Conservation (phyloP, 2,113 vertebrate genomes). For the Nansenia antarctica region DNA sequence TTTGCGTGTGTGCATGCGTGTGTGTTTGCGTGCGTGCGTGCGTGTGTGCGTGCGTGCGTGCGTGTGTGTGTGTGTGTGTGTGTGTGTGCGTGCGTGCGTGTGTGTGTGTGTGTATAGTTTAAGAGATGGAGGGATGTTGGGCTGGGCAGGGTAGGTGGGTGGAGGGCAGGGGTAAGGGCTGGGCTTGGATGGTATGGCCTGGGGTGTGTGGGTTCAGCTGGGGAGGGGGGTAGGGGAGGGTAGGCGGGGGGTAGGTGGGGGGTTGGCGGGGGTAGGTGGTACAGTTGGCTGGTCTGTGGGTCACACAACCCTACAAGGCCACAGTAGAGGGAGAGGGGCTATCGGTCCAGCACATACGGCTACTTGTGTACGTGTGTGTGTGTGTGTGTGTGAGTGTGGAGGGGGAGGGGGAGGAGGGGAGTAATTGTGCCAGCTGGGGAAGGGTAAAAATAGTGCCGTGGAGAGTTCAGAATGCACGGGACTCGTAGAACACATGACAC, state of each 20-base stretch:
- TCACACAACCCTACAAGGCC: constrained; percentile 72
- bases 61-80: no score
- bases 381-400: constrained; percentile 39
- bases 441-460: constrained; percentile 67
- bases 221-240: constrained; percentile 32
- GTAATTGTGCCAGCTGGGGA: constrained; percentile 59
- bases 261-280: constrained; percentile 60
- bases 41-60: no score
- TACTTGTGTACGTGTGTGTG: constrained; percentile 38
- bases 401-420: constrained; percentile 9
- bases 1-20: no score
- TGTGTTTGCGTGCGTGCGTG: no score
- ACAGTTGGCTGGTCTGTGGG: constrained; percentile 55
- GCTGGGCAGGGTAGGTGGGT: no score
- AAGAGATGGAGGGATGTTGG: no score
- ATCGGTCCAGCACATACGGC: constrained; percentile 45
- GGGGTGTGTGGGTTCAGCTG: background rate
- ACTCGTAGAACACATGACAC: constrained; percentile 60
- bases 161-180: no score
- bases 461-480: constrained; percentile 60
- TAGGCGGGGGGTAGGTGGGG: constrained; percentile 46
- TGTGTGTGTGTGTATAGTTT: no score
- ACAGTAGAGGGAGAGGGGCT: constrained; percentile 57
- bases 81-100: no score
- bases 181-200: background rate